A percentile compares a stretch with the other conserved stretches of the same genome.
phyloP scores from a whole-genome alignment of 1,140 invertebrate species.

The Paramacrobiotus metropolitanus region DNA sequence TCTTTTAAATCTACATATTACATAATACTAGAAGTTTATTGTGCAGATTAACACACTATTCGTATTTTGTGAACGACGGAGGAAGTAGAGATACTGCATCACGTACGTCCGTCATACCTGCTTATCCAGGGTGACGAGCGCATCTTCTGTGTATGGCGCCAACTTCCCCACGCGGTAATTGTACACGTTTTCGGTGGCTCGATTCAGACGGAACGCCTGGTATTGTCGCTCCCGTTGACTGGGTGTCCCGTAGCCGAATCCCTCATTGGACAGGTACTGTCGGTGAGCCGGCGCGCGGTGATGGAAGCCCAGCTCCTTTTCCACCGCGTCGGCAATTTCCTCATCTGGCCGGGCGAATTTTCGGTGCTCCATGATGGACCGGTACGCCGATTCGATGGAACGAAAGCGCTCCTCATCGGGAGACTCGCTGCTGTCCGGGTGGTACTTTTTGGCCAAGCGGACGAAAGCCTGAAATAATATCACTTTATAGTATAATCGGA shows the following conservation, averaged over 20 bases:
- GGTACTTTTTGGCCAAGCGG: conserved; percentile 45
- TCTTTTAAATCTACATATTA: too few relatives aligned
- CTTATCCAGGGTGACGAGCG: too few relatives aligned
- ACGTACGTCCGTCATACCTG: too few relatives aligned
- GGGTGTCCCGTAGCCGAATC: conserved; percentile 46
- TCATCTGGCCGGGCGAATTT: conserved; percentile 16
- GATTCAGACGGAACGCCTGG: conserved; percentile 37
- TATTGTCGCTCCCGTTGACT: conserved; percentile 49
- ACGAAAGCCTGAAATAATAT: conserved; percentile 52
- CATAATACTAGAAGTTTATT: too few relatives aligned
- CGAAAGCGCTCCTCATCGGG: conserved; percentile 44
- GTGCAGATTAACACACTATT: too few relatives aligned
- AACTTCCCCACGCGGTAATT: conserved; percentile 44
- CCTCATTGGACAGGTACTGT: conserved; percentile 54
- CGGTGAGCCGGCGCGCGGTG: conserved; percentile 67
- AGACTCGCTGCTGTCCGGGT: conserved; percentile 45
- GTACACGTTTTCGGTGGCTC: conserved; percentile 45
- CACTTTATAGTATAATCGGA: too few relatives aligned
- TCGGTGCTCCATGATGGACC: conserved; percentile 22
- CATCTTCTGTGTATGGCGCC: conserved; percentile 32
- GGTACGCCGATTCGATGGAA: conserved; percentile 32
- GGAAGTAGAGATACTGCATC: too few relatives aligned
- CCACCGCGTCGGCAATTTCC: conserved; percentile 22
- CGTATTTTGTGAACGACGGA: too few relatives aligned
- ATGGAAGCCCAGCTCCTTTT: conserved; percentile 23